phyloP scores from a whole-genome alignment of 2,797 vertebrate species.

The Dermochelys coriacea region DNA sequence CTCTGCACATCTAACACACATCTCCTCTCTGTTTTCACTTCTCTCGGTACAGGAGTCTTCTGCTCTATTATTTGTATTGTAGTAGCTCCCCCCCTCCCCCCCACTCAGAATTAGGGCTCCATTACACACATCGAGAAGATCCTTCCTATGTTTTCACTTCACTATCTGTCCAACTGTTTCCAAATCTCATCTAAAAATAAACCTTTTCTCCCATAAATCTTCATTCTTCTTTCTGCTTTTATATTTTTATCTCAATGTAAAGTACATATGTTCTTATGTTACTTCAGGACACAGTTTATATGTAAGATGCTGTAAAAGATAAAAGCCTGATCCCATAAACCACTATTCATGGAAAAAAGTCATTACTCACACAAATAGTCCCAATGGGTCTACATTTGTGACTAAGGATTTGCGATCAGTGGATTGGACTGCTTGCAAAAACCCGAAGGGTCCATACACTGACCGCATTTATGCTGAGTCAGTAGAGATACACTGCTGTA shows the following conservation, averaged over 20 bases:
- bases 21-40: neutral
- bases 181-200: neutral
- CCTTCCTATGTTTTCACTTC: neutral
- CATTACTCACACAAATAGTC: neutral
- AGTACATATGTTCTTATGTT: neutral
- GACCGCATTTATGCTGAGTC: neutral
- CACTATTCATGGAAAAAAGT: neutral
- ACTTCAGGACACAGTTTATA: neutral
- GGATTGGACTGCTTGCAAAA: neutral
- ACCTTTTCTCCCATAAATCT: neutral
- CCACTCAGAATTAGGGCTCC: neutral
- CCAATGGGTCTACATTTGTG: neutral
- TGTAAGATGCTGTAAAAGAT: neutral
- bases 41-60: neutral
- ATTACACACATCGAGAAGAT: neutral
- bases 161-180: neutral
- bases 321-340: neutral
- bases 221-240: neutral
- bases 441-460: neutral
- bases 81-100: neutral
- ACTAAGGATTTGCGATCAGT: neutral
- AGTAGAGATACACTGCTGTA: neutral
- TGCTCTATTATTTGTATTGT: neutral
- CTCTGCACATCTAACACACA: neutral
- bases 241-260: neutral